A percentile compares a stretch with the other conserved stretches of the same genome.
Conservation (phyloP, 2,113 vertebrate genomes). For the Bucco capensis region DNA sequence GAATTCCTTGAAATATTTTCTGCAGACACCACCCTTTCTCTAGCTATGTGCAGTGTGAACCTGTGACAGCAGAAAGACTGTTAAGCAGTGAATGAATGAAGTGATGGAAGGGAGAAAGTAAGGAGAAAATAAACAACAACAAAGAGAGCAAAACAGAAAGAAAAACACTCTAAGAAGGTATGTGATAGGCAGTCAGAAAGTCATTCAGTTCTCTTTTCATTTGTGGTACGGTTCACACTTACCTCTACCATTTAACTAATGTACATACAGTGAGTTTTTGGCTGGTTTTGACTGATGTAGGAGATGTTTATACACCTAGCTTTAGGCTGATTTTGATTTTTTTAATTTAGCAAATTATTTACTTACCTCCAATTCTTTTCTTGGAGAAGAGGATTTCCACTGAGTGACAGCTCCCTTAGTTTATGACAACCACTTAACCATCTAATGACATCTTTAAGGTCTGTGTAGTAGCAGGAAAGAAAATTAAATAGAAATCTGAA, state of each 20-base stretch:
- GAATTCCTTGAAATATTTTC: background rate
- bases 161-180: background rate
- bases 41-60: background rate
- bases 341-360: background rate
- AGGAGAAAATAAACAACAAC: background rate
- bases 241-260: background rate
- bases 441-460: constrained; percentile 70
- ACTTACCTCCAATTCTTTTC: constrained; percentile 87
- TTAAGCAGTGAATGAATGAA: background rate
- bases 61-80: background rate
- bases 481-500: background rate
- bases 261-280: background rate
- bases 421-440: constrained; percentile 76
- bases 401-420: constrained; percentile 77
- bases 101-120: background rate
- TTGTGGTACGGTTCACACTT: background rate
- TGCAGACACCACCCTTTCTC: background rate
- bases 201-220: background rate
- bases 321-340: background rate
- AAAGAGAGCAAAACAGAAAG: background rate
- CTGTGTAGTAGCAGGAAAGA: constrained; percentile 63
- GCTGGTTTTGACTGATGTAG: background rate
- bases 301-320: background rate
- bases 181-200: background rate
- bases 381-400: constrained; percentile 86